Evolutionary conservation across 2,797 vertebrate genomes (phyloP), one percentile per base, ranked within the genome.

Genomic region (Gila robusta): DNA sequence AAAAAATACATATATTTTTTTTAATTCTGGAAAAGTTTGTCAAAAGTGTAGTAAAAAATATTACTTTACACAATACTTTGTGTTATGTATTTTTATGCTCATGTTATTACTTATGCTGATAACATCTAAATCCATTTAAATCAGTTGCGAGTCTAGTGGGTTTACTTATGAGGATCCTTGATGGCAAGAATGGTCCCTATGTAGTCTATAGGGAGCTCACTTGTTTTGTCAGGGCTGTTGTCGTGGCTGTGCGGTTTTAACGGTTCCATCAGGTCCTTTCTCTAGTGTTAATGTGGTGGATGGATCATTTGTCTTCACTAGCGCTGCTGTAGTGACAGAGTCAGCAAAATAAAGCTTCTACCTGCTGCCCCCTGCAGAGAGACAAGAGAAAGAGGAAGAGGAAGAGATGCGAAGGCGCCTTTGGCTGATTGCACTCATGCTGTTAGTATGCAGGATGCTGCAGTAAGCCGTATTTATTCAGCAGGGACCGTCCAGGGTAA

Each of bases 351-450:
- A 70, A 71, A 84, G 23, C 49, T 54, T 87, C 72, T 74, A 32
- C 64, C 47, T 67, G 84, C 44, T 77, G 69, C 81, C 85, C 72
- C 71, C 81, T 44, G 26, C 64, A 79, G 64, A 73, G 74, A 87
- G 79, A 73, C 70, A 47, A 56, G 64, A 66, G 64, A 66, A 66
- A 64, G 26, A 28, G 71, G 69, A 23, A 87, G 91, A 85, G 88
- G 86, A 82, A 83, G 37, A 49, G 39, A 67, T 12, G 73, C 82
- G 85, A 86, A 91, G 72, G 83, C 79, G 73, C 69, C 76, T 66
- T 67, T 74, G 72, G 81, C 87, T 92, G 87, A 92, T 91, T 91
- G 84, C 89, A 80, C 79, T 86, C 80, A 69, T n/a, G 62, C 86
- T 74, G 85, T 87, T 71, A 79, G 79, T 81, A 64, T 79, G 81